Conservation (phyloP, 1,140 invertebrate species). For the Macrostomum lignano region DNA sequence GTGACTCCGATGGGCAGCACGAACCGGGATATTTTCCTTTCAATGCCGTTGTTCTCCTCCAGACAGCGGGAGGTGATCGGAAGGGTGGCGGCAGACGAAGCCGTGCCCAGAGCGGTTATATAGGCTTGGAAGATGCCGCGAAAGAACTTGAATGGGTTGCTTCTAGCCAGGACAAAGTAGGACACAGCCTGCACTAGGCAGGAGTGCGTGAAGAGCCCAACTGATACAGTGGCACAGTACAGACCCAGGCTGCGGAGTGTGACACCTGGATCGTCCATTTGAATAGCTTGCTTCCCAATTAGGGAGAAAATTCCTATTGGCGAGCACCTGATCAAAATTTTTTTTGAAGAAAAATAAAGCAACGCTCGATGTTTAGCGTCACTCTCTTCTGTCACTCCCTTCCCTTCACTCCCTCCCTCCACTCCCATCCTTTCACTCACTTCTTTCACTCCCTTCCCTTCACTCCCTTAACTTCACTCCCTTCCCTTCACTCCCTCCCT, state of each 20-base stretch:
- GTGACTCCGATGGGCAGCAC: constrained; percentile 59
- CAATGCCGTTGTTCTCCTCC: constrained; percentile 60
- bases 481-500: no score
- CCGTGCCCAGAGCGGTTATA: constrained; percentile 34
- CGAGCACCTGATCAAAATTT: constrained; percentile 60
- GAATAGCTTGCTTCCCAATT: constrained; percentile 57
- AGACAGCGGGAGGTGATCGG: constrained; percentile 71
- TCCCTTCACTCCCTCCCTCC: no score
- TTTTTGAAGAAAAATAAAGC: no score
- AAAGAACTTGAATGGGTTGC: constrained; percentile 34
- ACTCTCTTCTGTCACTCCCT: no score
- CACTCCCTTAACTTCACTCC: no score
- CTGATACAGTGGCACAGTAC: constrained; percentile 62
- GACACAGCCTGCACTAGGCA: constrained; percentile 49
- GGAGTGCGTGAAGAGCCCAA: constrained; percentile 60
- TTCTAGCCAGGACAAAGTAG: constrained; percentile 31
- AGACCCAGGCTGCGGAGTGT: constrained; percentile 54
- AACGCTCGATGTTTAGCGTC: no score
- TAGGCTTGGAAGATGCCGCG: constrained; percentile 34
- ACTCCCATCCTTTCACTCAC: no score
- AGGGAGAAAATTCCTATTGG: constrained; percentile 66
- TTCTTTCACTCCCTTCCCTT: no score
- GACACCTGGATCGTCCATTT: constrained; percentile 48
- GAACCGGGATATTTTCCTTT: constrained; percentile 63
- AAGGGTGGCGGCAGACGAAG: constrained; percentile 50